These are phyloP conservation scores for Drosophila meridiana DNA, from an alignment of 2,888 invertebrate genomes.

Conservation along the genomic window DNA sequence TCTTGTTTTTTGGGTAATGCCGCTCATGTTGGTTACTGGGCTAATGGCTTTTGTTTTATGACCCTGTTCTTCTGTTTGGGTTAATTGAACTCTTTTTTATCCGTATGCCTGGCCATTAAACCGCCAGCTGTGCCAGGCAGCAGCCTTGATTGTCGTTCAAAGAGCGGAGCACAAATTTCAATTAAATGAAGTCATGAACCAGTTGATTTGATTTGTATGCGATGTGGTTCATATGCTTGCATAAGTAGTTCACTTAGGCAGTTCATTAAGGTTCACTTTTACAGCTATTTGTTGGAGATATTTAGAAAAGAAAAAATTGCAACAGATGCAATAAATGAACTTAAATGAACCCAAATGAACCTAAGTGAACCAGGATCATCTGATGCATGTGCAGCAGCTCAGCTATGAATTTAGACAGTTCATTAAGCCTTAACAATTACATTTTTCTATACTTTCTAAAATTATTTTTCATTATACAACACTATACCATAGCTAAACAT, in stretches of 20 bases:
- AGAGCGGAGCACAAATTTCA: conserved; percentile 32
- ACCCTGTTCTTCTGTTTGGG: conserved; percentile 70
- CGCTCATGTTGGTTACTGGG: conserved; percentile 76
- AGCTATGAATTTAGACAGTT: neutral
- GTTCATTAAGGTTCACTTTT: neutral
- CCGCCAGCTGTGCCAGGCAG: conserved; percentile 38
- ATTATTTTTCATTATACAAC: too few species aligned
- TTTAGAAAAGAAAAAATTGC: neutral
- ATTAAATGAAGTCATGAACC: conserved; percentile 30
- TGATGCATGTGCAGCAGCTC: neutral
- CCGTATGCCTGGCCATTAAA: conserved; percentile 30
- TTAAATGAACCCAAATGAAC: neutral
- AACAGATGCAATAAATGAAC: neutral
- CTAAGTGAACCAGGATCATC: neutral
- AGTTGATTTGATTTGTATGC: conserved; percentile 16
- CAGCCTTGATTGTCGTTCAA: conserved; percentile 46
- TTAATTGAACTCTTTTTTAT: conserved; percentile 68
- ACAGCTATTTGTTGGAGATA: too few species aligned
- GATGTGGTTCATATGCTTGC: neutral
- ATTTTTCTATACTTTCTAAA: too few species aligned
- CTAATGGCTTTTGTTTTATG: conserved; percentile 74
- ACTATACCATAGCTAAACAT: too few species aligned
- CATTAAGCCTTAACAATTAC: neutral
- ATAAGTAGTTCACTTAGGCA: conserved; percentile 5
- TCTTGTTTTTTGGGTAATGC: conserved; percentile 26